Evolutionary conservation across 2,888 invertebrate genomes (phyloP).

Genomic region (Athetis lepigone): DNA sequence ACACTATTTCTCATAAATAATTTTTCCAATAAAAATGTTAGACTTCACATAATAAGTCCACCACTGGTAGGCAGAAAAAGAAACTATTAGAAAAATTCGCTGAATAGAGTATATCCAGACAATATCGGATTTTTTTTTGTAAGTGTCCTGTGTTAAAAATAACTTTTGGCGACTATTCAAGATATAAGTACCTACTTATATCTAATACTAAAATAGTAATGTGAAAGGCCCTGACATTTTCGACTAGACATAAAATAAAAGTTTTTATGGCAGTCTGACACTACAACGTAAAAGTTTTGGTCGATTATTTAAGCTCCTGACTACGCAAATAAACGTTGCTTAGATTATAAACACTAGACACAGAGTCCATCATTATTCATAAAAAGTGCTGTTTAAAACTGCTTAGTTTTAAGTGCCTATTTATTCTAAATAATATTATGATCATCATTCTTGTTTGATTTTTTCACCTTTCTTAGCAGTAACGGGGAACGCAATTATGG

Average conservation of each 20-base stretch:
- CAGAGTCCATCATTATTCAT: conserved; percentile 9
- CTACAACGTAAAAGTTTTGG: conserved; percentile 43
- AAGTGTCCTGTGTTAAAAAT: too few species aligned
- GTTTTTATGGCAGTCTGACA: conserved; percentile 45
- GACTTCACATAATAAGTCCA: too few species aligned
- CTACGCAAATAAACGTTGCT: conserved; percentile 38
- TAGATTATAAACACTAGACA: conserved; percentile 33
- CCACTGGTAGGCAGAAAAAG: too few species aligned
- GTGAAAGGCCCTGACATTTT: conserved; percentile 33
- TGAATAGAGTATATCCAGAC: too few species aligned
- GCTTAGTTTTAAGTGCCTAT: neutral
- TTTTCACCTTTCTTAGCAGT: too few species aligned
- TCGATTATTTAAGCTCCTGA: conserved; percentile 36
- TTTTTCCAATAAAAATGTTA: too few species aligned
- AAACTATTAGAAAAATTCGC: too few species aligned
- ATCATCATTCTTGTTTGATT: too few species aligned
- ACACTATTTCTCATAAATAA: too few species aligned
- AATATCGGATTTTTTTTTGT: too few species aligned
- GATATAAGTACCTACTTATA: neutral
- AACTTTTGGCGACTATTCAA: neutral
- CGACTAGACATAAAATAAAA: conserved; percentile 39
- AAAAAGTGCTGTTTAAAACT: neutral
- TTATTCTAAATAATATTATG: too few species aligned
- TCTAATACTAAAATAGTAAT: conserved; percentile 10
- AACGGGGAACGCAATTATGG: too few species aligned